phyloP scores from a whole-genome alignment of 2,888 invertebrate species.

The Scelioninae gen. 1 region DNA sequence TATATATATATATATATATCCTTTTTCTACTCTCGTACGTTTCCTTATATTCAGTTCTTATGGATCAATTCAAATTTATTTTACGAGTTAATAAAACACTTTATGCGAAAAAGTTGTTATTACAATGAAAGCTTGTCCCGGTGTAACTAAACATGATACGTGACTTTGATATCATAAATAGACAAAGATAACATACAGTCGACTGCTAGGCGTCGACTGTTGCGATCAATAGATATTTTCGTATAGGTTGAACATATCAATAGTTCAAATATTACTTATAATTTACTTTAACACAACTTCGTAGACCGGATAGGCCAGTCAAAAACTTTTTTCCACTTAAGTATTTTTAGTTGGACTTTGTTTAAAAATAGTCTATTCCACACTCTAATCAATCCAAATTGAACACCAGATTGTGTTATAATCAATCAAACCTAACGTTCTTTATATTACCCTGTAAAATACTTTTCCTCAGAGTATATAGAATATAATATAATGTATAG shows the following conservation, averaged over 20 bases:
- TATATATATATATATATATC: not conserved
- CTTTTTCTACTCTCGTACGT: not conserved
- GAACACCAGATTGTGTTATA: not conserved
- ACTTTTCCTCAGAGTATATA: too few species aligned
- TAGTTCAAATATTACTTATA: conserved; percentile 49
- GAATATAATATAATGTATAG: too few species aligned
- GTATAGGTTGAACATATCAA: conserved; percentile 39
- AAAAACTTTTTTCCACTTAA: conserved; percentile 12
- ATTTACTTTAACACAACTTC: conserved; percentile 37
- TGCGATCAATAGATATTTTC: conserved; percentile 60
- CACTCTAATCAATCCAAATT: not conserved
- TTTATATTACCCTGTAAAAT: not conserved
- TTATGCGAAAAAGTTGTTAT: conserved; percentile 32
- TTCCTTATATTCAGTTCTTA: conserved; percentile 29
- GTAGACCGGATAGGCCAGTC: not conserved
- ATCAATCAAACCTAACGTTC: not conserved
- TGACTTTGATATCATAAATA: conserved; percentile 53
- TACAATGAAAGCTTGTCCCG: conserved; percentile 41
- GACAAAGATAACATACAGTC: conserved; percentile 41
- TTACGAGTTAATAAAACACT: conserved; percentile 36
- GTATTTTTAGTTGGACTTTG: conserved; percentile 10
- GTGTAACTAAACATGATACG: conserved; percentile 30
- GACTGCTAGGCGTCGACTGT: conserved; percentile 55
- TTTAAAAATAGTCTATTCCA: not conserved
- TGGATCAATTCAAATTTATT: conserved; percentile 41